A percentile compares a stretch with the other conserved stretches of the same genome.
These are phyloP conservation scores for Anthophora plumipes DNA, from an alignment of 2,888 invertebrate genomes.

Conservation along the genomic window DNA sequence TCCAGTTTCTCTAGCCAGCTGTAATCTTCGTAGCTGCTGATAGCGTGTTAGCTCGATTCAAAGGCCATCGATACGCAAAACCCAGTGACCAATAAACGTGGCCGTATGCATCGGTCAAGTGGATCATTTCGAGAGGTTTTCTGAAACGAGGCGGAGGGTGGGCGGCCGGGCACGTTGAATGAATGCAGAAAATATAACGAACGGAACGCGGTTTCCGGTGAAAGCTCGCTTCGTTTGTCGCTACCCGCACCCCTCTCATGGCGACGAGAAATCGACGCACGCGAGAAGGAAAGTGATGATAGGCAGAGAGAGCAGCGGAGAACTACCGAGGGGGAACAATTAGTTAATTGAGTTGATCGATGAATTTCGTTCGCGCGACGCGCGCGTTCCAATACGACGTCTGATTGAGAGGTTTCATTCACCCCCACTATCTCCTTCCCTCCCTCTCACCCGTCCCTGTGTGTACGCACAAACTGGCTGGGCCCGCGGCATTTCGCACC, in stretches of 20 bases:
- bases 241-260: conserved; percentile 2
- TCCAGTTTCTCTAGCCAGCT: conserved; percentile 9
- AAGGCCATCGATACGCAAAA: conserved; percentile 53
- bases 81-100: conserved; percentile 65
- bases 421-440: conserved; percentile 66
- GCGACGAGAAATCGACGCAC: conserved; percentile 22
- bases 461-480: conserved; percentile 69
- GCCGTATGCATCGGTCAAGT: conserved; percentile 28
- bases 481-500: conserved; percentile 72
- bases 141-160: not conserved
- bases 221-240: conserved; percentile 27
- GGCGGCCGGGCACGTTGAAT: conserved; percentile 1
- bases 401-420: conserved; percentile 82
- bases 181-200: conserved; percentile 61
- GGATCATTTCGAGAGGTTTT: conserved; percentile 51
- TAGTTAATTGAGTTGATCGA: conserved; percentile 84
- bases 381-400: conserved; percentile 79
- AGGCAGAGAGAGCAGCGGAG: conserved; percentile 23
- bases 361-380: conserved; percentile 82
- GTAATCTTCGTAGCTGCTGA: conserved; percentile 23
- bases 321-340: conserved; percentile 75
- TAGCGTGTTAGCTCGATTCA: conserved; percentile 13
- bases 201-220: conserved; percentile 31
- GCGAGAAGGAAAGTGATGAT: conserved; percentile 57
- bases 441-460: no score